Conservation (phyloP, 2,113 vertebrate species). For the Paratilapia polleni region DNA sequence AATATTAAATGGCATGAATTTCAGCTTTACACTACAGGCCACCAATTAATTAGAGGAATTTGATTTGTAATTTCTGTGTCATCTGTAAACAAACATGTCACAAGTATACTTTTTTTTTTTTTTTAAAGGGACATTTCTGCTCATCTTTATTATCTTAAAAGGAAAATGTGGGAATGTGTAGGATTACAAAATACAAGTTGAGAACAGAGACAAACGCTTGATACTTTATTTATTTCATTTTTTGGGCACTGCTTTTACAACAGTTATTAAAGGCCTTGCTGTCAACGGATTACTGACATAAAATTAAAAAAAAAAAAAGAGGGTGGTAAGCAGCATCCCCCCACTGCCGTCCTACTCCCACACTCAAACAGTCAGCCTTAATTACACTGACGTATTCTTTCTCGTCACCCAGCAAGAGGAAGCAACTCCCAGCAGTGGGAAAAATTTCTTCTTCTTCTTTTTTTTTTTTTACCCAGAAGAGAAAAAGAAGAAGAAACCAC, state of each 20-base stretch:
- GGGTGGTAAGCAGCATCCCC: background rate
- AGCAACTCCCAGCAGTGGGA: background rate
- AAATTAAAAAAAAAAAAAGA: background rate
- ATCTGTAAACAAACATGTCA: background rate
- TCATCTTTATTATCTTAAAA: background rate
- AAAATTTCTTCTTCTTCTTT: background rate
- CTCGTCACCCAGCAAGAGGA: background rate
- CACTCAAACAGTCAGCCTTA: background rate
- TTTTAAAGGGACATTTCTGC: background rate
- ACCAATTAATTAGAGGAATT: background rate
- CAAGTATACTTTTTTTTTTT: background rate
- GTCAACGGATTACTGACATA: background rate
- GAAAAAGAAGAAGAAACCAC: background rate
- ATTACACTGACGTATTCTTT: background rate
- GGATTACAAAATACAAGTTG: background rate
- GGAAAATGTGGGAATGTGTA: background rate
- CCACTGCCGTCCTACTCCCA: constrained; percentile 47
- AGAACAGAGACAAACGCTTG: background rate
- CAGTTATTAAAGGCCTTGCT: background rate
- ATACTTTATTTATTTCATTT: background rate
- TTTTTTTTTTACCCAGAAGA: background rate
- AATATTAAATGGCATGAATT: background rate
- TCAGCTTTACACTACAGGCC: background rate
- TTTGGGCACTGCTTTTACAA: background rate
- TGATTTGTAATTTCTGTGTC: too few relatives aligned